Evolutionary conservation across 2,888 invertebrate species (phyloP).

Genomic region (Stratiomys singularior): DNA sequence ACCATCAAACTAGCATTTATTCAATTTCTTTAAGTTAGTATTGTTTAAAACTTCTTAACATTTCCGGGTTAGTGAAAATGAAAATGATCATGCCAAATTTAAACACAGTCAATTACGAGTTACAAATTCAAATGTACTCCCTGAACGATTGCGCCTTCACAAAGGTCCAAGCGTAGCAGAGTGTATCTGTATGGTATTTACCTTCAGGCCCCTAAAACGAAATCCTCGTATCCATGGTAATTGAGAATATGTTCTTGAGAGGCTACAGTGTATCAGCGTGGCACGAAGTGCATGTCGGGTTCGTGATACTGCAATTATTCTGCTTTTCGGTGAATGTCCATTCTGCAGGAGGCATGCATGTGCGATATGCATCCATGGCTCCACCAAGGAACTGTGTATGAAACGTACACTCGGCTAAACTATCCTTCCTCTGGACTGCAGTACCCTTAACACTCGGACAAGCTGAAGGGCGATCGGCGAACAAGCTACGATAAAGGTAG

Average conservation of each 20-base stretch:
- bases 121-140: too few relatives aligned
- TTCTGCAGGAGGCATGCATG: slow-evolving; percentile 20
- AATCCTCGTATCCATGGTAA: slow-evolving; percentile 15
- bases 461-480: neutral
- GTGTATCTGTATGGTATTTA: neutral
- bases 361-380: slow-evolving; percentile 32
- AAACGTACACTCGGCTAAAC: neutral
- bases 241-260: slow-evolving; percentile 22
- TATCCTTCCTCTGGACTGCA: neutral
- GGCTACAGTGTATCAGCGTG: neutral
- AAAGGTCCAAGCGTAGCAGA: neutral
- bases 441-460: neutral
- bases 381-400: neutral
- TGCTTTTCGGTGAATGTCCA: slow-evolving; percentile 15
- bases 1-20: too few relatives aligned
- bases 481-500: slow-evolving; percentile 23
- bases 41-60: too few relatives aligned
- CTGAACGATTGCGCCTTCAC: neutral
- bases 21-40: too few relatives aligned
- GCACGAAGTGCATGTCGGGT: slow-evolving; percentile 22
- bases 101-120: too few relatives aligned
- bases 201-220: slow-evolving; percentile 35
- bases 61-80: too few relatives aligned
- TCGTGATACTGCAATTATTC: slow-evolving; percentile 44
- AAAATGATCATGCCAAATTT: too few relatives aligned